These are phyloP conservation scores for Cheiracanthium punctorium DNA, from an alignment of 2,888 invertebrate genomes.

Conservation along the genomic window DNA sequence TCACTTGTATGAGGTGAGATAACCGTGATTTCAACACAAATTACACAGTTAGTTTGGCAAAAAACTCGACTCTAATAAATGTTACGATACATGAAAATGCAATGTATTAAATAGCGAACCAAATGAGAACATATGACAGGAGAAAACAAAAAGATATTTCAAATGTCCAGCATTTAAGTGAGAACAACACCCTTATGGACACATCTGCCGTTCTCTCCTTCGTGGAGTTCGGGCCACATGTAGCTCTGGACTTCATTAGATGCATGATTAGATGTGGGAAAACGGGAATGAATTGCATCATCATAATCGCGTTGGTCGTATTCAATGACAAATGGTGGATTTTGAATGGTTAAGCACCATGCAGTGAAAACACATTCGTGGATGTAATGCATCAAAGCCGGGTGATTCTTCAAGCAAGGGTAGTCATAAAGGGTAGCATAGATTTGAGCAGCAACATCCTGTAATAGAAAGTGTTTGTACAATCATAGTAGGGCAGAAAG, in stretches of 20 bases:
- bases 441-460: conserved; percentile 83
- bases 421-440: conserved; percentile 94
- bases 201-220: conserved; percentile 82
- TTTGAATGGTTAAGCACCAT: conserved; percentile 89
- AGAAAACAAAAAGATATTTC: too few relatives aligned
- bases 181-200: conserved; percentile 91
- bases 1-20: too few relatives aligned
- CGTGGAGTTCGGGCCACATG: conserved; percentile 90
- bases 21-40: too few relatives aligned
- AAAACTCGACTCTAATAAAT: too few relatives aligned
- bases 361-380: conserved; percentile 89
- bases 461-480: conserved; percentile 65
- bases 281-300: conserved; percentile 86
- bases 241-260: conserved; percentile 86
- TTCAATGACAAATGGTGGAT: conserved; percentile 76
- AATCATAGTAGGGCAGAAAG: too few relatives aligned
- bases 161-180: conserved; percentile 80
- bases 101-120: not conserved
- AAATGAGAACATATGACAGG: not conserved
- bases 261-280: conserved; percentile 85
- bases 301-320: conserved; percentile 81
- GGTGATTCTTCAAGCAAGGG: conserved; percentile 88
- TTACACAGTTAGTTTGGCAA: too few relatives aligned
- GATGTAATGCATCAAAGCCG: conserved; percentile 86
- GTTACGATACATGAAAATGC: not conserved